Conservation (phyloP, 2,888 invertebrate species). For the Ichneumoninae sp. region DNA sequence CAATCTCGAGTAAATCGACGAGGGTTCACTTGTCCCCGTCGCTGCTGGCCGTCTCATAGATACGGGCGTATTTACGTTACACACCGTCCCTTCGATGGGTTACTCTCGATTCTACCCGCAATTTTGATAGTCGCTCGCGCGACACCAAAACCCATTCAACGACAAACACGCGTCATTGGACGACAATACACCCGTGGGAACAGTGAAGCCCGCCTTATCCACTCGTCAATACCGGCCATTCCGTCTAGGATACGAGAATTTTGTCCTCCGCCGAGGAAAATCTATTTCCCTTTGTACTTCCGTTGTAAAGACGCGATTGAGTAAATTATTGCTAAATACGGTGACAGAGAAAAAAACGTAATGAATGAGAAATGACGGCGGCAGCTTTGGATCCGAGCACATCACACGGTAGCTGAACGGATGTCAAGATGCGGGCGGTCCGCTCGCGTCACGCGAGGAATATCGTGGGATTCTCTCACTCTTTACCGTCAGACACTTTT, state of each 20-base stretch:
- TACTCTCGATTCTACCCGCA: slow-evolving; percentile 43
- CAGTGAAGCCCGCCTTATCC: slow-evolving; percentile 19
- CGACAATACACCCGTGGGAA: slow-evolving; percentile 81
- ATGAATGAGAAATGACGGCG: slow-evolving; percentile 16
- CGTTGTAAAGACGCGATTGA: slow-evolving; percentile 69
- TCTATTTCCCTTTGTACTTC: slow-evolving; percentile 48
- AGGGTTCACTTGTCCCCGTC: slow-evolving; percentile 27
- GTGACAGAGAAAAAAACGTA: neutral
- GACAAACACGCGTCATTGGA: slow-evolving; percentile 48
- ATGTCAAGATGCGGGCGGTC: slow-evolving; percentile 78
- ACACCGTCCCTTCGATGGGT: slow-evolving; percentile 10
- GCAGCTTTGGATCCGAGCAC: slow-evolving; percentile 16
- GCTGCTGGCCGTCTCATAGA: neutral
- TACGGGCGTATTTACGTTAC: slow-evolving; percentile 62
- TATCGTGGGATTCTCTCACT: slow-evolving; percentile 75
- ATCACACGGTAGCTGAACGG: slow-evolving; percentile 68
- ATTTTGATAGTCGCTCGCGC: slow-evolving; percentile 45
- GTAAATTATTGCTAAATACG: slow-evolving; percentile 78
- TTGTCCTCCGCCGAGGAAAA: neutral
- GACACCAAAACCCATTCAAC: neutral
- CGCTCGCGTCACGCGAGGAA: slow-evolving; percentile 50
- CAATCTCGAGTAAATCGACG: slow-evolving; percentile 33
- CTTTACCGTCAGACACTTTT: slow-evolving; percentile 19
- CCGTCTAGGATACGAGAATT: slow-evolving; percentile 17
- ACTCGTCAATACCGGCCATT: slow-evolving; percentile 16